phyloP scores from a whole-genome alignment of 23 tunicate genomes.

The Clavelina lepadiformis region DNA sequence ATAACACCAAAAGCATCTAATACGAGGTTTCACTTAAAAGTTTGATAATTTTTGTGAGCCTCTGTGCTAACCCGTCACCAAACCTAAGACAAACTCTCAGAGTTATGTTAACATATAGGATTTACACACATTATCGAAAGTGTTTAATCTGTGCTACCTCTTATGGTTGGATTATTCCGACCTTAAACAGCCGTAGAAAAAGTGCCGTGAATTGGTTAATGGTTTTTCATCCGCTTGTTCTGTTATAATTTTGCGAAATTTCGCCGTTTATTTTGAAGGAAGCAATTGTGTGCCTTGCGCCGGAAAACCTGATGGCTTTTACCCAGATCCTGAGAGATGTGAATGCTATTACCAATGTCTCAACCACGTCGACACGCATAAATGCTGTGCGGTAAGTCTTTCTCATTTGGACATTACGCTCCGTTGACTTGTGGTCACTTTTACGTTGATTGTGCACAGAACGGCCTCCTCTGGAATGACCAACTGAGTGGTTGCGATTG shows the following conservation, averaged over 20 bases:
- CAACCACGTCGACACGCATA: background rate
- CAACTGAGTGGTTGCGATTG: slow-evolving; percentile 25
- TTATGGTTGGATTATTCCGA: no score
- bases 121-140: no score
- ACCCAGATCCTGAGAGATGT: slow-evolving; percentile 34
- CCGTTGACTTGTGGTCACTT: background rate
- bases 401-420: no score
- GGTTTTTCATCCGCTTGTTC: no score
- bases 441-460: slow-evolving; percentile 7
- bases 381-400: slow-evolving; percentile 35
- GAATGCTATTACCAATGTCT: slow-evolving; percentile 37
- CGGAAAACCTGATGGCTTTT: slow-evolving; percentile 12
- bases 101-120: no score
- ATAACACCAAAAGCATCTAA: background rate
- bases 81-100: no score
- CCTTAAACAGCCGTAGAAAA: no score
- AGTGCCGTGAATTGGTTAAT: no score
- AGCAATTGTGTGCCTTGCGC: no score
- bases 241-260: no score
- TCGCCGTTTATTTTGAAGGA: no score
- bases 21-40: background rate
- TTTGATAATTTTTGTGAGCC: background rate
- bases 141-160: no score
- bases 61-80: background rate
- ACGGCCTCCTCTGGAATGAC: slow-evolving; percentile 35